Evolutionary conservation across 2,797 vertebrate species (phyloP), one percentile per base, ranked within the genome.

Genomic region (Taenioides sp.): DNA sequence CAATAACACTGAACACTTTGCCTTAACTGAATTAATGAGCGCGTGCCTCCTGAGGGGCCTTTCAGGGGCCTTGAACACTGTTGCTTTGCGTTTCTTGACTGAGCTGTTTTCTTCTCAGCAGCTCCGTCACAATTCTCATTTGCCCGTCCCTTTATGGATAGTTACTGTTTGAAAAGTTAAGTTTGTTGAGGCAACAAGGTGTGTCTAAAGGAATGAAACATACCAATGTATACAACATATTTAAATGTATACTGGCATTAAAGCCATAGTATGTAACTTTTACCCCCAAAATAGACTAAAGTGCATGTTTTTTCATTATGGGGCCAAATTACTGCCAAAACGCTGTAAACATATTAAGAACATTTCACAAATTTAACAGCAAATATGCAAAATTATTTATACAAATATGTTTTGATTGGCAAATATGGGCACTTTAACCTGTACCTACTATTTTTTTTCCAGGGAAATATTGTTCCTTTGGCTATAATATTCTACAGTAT

Each of bases 21-120:
- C 52, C 61, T 75, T 28, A 22, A 60, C 76, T 72, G 74, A 81
- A 78, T 87, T 80, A 83, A 87, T 86, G 73, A 84, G 78, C 72
- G 84, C 77, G 65, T 63, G 65, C 47, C 47, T 80, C 74, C 65
- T 27, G 68, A 70, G 82, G 43, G 75, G 74, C 27, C 28, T 54
- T 23, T 20, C 12, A 58, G 54, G 66, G 54, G 52, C 67, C 55
- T 69, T 58, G 54, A 58, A 58, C 55, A 28, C 67, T 23, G 28
- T 20, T 18, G 37, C 55, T 69, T 57, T 68, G 66, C 10, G 23
- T 40, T 68, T 67, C 18, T 20, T 55, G 28, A 55, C 66, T 57
- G 28, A 25, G 16, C 1, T 34, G 10, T 34, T 66, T 34, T 58
- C 28, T 58, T 5, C 25, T 65, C 23, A 43, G 62, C 40, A 49